These are phyloP conservation scores for Pituophis catenifer DNA, from an alignment of 2,113 vertebrate genomes.

Conservation along the genomic window DNA sequence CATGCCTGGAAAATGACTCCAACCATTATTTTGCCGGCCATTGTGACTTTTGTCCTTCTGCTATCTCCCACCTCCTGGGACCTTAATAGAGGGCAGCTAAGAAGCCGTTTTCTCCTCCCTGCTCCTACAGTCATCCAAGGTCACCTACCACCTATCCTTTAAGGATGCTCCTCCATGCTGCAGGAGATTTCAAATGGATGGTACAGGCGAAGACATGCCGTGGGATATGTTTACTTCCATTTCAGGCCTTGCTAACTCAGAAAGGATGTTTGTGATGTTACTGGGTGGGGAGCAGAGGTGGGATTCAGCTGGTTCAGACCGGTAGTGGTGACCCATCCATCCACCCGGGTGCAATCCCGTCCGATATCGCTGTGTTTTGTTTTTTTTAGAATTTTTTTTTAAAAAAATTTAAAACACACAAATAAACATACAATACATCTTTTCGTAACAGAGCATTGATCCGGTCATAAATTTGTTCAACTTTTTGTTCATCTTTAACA, in stretches of 20 bases:
- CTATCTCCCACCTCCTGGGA: constrained; percentile 62
- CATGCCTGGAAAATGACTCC: constrained; percentile 62
- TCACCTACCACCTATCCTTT: constrained; percentile 49
- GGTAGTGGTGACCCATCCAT: too few relatives aligned
- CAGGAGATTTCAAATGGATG: constrained; percentile 58
- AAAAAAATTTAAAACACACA: too few relatives aligned
- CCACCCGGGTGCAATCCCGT: too few relatives aligned
- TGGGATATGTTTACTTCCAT: constrained; percentile 49
- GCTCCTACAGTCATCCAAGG: constrained; percentile 51
- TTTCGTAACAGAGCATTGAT: too few relatives aligned
- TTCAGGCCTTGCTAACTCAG: background rate
- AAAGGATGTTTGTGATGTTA: background rate
- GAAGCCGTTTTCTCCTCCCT: constrained; percentile 57
- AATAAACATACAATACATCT: too few relatives aligned
- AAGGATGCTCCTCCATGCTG: constrained; percentile 35
- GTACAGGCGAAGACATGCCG: constrained; percentile 51
- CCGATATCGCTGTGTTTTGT: too few relatives aligned
- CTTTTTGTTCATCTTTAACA: too few relatives aligned
- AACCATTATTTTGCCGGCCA: constrained; percentile 53
- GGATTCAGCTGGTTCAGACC: too few relatives aligned
- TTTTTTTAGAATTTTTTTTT: too few relatives aligned
- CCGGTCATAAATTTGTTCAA: too few relatives aligned
- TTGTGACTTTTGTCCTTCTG: constrained; percentile 57
- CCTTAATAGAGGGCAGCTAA: constrained; percentile 64
- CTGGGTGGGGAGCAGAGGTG: too few relatives aligned